Evolutionary conservation across 2,113 vertebrate species (phyloP), one percentile per base, ranked within the genome.

Genomic region (Hippocampus barbouri): DNA sequence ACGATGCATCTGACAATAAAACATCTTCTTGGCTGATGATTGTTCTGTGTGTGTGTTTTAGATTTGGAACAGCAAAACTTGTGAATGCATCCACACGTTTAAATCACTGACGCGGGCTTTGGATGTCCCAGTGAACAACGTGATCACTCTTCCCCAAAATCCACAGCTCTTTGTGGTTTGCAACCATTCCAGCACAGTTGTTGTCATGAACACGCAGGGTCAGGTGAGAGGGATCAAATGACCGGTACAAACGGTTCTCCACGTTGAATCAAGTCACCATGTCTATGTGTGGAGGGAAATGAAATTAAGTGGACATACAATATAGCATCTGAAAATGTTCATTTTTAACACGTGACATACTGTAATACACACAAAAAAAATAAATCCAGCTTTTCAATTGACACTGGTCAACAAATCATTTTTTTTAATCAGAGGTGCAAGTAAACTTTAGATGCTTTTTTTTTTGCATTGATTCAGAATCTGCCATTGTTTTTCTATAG

Each of bases 91-190:
- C 68, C 95, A 94, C 88, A 97, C 97, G 0, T 96, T 96, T 82
- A 98, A 96, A 71, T 95, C 94, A 34, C 86, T 96, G 74, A 94
- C 94, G 14, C 91, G 93, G 0, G 93, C 94, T 14, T 92, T 94
- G 23, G 95, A 96, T 57, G 95, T 97, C 74, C 97, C 97, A 0
- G 95, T 99, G 79, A 97, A 98, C 89, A 96, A 93, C 16, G 97
- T 98, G 64, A 92, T 95, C 72, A 90, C 95, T 45, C 93, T 98
- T 30, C 96, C 96, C 47, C 97, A 98, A 87, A 97, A 96, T 67
- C 95, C 97, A 2, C 96, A 98, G 73, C 95, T 97, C 85, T 98
- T 98, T 0, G 94, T 98, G 51, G 94, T 98, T 74, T 98, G 97
- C 77, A 98, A 97, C 90, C 93, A 95, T 73, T 98, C 97, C 0